These are phyloP conservation scores for Nothoprocta perdicaria DNA, from an alignment of 2,113 vertebrate genomes.

Conservation along the genomic window DNA sequence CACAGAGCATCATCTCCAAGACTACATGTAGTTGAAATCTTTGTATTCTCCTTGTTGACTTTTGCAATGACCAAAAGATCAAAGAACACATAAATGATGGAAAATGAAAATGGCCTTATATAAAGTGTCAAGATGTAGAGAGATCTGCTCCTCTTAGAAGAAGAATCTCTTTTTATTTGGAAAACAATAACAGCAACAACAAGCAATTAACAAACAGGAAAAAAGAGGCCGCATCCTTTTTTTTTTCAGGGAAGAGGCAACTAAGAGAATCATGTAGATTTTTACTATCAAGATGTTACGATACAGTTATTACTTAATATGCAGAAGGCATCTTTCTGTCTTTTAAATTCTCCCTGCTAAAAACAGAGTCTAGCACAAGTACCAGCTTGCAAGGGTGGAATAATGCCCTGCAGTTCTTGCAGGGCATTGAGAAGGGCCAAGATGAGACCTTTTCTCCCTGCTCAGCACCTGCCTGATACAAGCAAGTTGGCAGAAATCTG, in stretches of 20 bases:
- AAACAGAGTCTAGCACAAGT: background rate
- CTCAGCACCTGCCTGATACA: background rate
- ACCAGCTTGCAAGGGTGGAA: background rate
- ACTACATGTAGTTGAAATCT: background rate
- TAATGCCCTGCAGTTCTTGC: background rate
- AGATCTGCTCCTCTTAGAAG: background rate
- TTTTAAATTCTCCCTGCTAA: background rate
- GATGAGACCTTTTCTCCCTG: background rate
- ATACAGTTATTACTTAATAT: background rate
- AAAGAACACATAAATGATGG: background rate
- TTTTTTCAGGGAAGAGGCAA: background rate
- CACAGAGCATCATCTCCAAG: background rate
- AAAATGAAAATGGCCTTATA: background rate
- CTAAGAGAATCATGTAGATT: background rate
- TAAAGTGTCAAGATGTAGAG: background rate
- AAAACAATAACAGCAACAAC: background rate
- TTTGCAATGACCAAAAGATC: background rate
- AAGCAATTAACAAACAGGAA: background rate
- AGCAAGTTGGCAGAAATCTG: background rate
- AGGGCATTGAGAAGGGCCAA: background rate
- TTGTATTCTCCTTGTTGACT: background rate
- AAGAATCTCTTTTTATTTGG: background rate
- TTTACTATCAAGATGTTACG: background rate
- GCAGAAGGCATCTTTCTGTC: accelerated
- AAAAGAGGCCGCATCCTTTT: background rate